Evolutionary conservation across 2,888 invertebrate species (phyloP), one percentile per base, ranked within the genome.

Genomic region (Hirtodrosophila histrioides): DNA sequence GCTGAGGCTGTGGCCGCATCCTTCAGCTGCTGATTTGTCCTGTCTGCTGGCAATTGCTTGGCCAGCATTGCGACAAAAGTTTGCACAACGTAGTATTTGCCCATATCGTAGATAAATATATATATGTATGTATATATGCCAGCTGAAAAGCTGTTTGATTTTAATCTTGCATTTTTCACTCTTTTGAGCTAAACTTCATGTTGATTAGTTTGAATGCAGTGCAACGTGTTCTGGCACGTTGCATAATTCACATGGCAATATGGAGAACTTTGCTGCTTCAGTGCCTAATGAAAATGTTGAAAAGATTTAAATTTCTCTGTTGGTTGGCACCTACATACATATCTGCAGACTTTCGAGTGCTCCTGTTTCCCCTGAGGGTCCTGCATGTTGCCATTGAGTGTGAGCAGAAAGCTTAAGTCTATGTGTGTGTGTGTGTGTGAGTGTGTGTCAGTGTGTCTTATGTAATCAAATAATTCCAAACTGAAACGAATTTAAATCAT

Each of bases 31-130:
- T 45, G 49, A 44, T 40, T 48, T 39, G 35, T 31, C 7, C n/a
- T 31, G 56, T 40, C 36, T 36, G 57, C 40, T 63, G 51, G 24
- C 5, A 11, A 11, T 31, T 31, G 31, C 31, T 31, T 31, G 31
- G 55, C 10, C 49, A 45, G 37, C 49, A 27, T 27, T 35, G 39
- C 12, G 37, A 39, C 39, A 49, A 56, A 71, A 68, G 77, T 85
- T 84, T 72, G 67, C 64, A 54, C 56, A 71, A 33, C 68, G 54
- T 73, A 78, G 54, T 73, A 78, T 84, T 84, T 82, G 77, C 54
- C 58, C 71, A 75, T 79, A 81, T 69, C 64, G 49, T 66, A 71
- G 75, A 69, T 78, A 78, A 82, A 81, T 84, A 78, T 58, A 58
- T 49, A 17, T 2, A 17, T 17, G 2, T 2, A 17, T 17, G 2